Percentiles rank a stretch among this genome's conserved stretches.
Conservation (phyloP, 1,140 invertebrate species). For the Araneus ventricosus region DNA sequence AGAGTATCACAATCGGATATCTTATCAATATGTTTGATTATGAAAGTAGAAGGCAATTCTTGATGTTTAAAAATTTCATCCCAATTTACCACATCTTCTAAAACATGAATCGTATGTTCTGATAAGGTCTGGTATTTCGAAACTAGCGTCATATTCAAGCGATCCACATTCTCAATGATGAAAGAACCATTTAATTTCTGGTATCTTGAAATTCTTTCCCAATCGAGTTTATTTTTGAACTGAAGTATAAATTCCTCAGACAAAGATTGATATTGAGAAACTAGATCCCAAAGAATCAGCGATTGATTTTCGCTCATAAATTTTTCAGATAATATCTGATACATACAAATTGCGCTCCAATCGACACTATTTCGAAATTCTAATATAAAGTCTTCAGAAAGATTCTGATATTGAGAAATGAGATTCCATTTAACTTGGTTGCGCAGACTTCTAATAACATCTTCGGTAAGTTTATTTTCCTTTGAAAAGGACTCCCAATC, state of each 20-base stretch:
- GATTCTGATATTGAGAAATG: neutral
- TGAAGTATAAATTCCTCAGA: neutral
- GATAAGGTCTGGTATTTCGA: neutral
- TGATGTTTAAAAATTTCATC: neutral
- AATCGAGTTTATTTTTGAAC: neutral
- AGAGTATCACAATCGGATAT: too few relatives aligned
- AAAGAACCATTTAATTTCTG: neutral
- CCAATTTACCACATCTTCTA: neutral
- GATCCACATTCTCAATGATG: neutral
- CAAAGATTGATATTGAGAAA: neutral
- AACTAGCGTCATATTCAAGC: neutral
- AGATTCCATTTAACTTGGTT: neutral
- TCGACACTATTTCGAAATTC: neutral
- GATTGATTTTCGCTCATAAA: neutral
- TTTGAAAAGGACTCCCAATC: neutral
- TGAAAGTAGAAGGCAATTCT: neutral
- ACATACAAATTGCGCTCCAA: neutral
- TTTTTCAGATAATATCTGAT: neutral
- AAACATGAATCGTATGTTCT: neutral
- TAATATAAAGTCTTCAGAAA: neutral
- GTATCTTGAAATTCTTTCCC: neutral
- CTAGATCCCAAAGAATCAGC: neutral
- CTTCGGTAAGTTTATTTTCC: neutral
- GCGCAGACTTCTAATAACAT: neutral
- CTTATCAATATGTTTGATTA: too few relatives aligned